Evolutionary conservation across 2,113 vertebrate genomes (phyloP).

Genomic region (Lates calcarifer): DNA sequence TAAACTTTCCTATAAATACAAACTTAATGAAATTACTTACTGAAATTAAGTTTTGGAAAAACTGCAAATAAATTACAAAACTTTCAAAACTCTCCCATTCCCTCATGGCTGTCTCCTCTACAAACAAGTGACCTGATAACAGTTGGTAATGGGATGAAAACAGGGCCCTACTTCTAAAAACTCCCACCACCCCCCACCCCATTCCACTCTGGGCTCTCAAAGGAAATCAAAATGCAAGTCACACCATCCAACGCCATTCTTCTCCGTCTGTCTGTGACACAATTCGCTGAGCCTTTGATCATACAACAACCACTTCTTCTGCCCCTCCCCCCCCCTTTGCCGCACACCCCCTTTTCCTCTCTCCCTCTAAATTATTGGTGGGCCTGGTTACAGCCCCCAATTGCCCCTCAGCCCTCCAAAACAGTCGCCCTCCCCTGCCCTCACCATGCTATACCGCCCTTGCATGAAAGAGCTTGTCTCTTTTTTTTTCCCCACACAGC

Average conservation of each 20-base stretch:
- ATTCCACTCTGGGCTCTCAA: conserved; percentile 19
- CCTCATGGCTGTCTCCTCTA: background rate
- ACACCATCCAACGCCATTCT: conserved; percentile 75
- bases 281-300: conserved; percentile 82
- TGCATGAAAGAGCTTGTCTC: conserved; percentile 22
- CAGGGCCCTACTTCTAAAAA: conserved; percentile 50
- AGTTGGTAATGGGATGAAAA: conserved; percentile 72
- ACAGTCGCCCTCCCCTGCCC: conserved; percentile 40
- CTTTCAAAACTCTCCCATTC: background rate
- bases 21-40: background rate
- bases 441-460: conserved; percentile 13
- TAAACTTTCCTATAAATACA: background rate
- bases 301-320: conserved; percentile 71
- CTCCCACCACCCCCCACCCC: conserved; percentile 10
- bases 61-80: background rate
- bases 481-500: background rate
- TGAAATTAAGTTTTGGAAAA: background rate
- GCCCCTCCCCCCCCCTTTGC: background rate
- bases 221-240: conserved; percentile 83
- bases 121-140: conserved; percentile 54
- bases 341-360: conserved; percentile 46
- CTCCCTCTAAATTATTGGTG: conserved; percentile 64
- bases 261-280: conserved; percentile 74
- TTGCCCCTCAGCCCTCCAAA: conserved; percentile 28
- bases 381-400: conserved; percentile 52